Conservation (phyloP, 1,140 invertebrate genomes). For the Orchestia grillus region DNA sequence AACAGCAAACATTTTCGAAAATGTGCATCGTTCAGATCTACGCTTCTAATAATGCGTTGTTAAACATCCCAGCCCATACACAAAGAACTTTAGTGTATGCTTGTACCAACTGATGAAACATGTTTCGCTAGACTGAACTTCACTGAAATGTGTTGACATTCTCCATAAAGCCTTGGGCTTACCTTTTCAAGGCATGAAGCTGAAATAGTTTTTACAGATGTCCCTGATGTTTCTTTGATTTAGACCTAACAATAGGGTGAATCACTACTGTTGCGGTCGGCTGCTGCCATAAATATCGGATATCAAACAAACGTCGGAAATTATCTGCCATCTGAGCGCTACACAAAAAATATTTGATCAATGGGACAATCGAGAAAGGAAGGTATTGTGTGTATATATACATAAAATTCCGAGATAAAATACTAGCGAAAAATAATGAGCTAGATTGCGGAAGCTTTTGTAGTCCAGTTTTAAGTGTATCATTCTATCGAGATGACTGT, state of each 20-base stretch:
- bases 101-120: neutral
- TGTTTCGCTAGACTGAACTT: neutral
- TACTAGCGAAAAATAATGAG: neutral
- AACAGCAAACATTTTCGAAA: neutral
- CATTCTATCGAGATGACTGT: too few relatives aligned
- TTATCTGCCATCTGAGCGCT: neutral
- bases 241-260: neutral
- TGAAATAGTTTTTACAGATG: neutral
- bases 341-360: neutral
- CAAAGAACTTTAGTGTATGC: neutral
- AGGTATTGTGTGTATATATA: neutral
- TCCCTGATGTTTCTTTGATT: neutral
- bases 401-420: neutral
- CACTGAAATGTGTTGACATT: neutral
- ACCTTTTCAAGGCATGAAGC: neutral
- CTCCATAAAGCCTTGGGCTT: neutral
- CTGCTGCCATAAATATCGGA: neutral
- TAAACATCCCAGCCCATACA: neutral
- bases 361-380: neutral
- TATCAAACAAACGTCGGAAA: neutral
- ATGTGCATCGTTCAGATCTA: neutral
- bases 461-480: too few relatives aligned
- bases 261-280: neutral
- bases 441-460: neutral
- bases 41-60: neutral